Conservation (phyloP, 2,888 invertebrate species). For the Eueremaeus valkanovi region DNA sequence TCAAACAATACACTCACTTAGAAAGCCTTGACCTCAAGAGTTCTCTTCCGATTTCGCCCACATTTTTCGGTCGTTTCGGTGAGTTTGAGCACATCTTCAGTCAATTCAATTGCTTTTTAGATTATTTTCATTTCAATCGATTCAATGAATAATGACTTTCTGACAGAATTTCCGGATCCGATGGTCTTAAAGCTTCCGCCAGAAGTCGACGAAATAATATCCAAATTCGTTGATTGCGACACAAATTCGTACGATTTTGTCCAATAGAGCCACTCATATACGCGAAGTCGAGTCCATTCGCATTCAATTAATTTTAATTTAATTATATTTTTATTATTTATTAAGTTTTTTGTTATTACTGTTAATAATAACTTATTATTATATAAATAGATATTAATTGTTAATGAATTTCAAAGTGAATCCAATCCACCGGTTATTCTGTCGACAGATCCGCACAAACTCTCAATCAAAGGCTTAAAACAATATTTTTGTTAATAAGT, state of each 20-base stretch:
- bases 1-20: conserved; percentile 45
- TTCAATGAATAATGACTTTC: not conserved
- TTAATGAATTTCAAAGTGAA: too few species aligned
- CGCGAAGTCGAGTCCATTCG: not conserved
- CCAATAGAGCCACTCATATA: not conserved
- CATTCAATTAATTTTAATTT: too few species aligned
- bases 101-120: not conserved
- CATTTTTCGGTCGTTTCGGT: conserved; percentile 42
- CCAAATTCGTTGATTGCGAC: conserved; percentile 3
- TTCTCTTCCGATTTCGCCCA: conserved; percentile 47
- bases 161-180: conserved; percentile 37
- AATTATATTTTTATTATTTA: too few species aligned
- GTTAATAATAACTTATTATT: too few species aligned
- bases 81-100: too few species aligned
- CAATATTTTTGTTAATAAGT: too few species aligned
- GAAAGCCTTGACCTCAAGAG: conserved; percentile 47
- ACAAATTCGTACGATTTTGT: not conserved
- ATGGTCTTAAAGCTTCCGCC: conserved; percentile 32
- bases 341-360: too few species aligned
- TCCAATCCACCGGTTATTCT: too few species aligned
- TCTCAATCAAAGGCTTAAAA: too few species aligned
- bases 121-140: not conserved
- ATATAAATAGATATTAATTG: too few species aligned
- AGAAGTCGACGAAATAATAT: conserved; percentile 38
- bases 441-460: too few species aligned